Percentiles rank a stretch among this genome's conserved stretches.
These are phyloP conservation scores for Copidosoma floridanum DNA, from an alignment of 1,140 invertebrate species.

Conservation along the genomic window DNA sequence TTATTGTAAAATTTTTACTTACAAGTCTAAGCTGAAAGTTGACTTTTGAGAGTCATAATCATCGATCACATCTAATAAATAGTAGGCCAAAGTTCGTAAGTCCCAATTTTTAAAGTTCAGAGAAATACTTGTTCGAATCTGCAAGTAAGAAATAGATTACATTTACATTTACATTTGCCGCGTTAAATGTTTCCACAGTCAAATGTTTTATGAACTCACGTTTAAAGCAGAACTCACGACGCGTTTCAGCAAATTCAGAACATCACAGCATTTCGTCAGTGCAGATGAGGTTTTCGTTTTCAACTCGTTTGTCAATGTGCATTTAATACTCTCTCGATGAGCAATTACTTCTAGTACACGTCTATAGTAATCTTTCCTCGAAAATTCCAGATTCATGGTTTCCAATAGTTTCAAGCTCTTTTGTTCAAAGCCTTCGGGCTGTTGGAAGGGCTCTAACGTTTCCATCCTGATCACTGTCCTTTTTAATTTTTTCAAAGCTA, in stretches of 20 bases:
- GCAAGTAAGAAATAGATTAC: no score
- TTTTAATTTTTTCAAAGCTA: conserved; percentile 19
- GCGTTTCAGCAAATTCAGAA: conserved; percentile 37
- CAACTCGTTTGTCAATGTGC: conserved; percentile 18
- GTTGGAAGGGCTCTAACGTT: no score
- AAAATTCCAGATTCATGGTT: conserved; percentile 1
- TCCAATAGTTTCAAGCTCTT: conserved; percentile 6
- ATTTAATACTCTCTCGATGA: conserved; percentile 33
- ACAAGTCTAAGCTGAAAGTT: not conserved
- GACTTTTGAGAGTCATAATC: not conserved
- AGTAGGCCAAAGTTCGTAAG: not conserved
- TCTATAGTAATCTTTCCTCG: not conserved
- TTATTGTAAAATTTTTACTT: conserved; percentile 6
- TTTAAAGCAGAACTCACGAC: conserved; percentile 32
- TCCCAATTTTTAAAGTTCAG: not conserved
- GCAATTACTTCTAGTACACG: conserved; percentile 31
- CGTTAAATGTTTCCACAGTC: no score
- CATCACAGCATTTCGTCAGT: conserved; percentile 23
- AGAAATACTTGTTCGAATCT: no score
- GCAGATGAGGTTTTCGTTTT: conserved; percentile 15
- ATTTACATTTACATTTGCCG: no score
- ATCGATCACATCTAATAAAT: conserved; percentile 8
- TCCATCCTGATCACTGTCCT: no score
- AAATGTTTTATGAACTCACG: conserved; percentile 34
- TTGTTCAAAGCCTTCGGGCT: conserved; percentile 12